Base-by-base conservation (phyloP, 1,140 invertebrate genomes). In the Diorhabda sublineata region DNA sequence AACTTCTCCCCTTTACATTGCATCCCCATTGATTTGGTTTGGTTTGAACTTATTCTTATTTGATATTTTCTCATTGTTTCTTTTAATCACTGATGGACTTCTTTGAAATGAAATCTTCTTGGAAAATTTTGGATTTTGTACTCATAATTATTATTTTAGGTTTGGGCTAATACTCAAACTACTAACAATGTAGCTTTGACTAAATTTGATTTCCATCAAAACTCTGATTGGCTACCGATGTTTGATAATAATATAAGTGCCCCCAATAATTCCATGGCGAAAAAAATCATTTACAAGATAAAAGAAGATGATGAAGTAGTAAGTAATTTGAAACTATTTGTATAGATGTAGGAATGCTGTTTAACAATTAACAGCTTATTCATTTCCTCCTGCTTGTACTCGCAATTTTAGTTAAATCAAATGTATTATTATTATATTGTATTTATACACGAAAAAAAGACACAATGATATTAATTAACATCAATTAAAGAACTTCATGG, bases 121-220 rank as follows among this genome's bases (percentile, higher is more conserved):
- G 7, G 1, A 64, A 60, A 42, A 47, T 47, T 44, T 42, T 56
- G 9, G 11, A 3, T 7, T 68, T 44, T 58, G 26, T 11, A 52
- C 5, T 68, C n/a, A 11, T n/a, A 58, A 4, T n/a, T 61, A 60
- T 57, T 7, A 41, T 72, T 76, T 7, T 69, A 78, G 77, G 42
- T 77, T 7, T 78, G 77, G 77, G 77, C 71, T 9, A 78, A 78
- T 66, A 67, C 70, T 41, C 77, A 78, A 68, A 64, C 71, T 67
- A 73, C 70, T 26, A 68, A 76, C 52, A 70, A 71, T 60, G 57
- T 73, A 4, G 58, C 62, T 8, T 8, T 70, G 42, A 72, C 72
- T 8, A 72, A 75, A 26, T 77, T 77, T 52, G 76, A 78, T 69
- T 74, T 78, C 41, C 69, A 52, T 3, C 59, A 70, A 56, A 69